phyloP scores from a whole-genome alignment of 1,140 invertebrate species.

The Sycophaga agraensis region DNA sequence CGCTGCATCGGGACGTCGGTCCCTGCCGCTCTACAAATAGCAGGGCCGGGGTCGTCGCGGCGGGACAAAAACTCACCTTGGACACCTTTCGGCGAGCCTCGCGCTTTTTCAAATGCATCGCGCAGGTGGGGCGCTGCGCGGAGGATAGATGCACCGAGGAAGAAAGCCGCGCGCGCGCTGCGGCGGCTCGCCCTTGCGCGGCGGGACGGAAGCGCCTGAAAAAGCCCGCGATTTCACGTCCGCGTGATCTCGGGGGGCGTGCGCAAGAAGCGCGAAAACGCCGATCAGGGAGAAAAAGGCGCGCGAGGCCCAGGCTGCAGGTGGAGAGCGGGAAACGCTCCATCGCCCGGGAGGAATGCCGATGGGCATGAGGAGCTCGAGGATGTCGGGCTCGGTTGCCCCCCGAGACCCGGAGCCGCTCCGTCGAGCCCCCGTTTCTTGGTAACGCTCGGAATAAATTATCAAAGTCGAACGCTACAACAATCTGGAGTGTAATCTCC shows the following conservation, averaged over 20 bases:
- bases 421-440: too few relatives aligned
- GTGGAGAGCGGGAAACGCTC: slow-evolving; percentile 12
- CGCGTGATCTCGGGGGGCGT: not conserved
- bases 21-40: too few relatives aligned
- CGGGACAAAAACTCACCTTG: too few relatives aligned
- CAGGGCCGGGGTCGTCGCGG: too few relatives aligned
- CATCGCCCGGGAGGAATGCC: slow-evolving; percentile 1
- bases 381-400: not conserved
- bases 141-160: not conserved
- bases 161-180: not conserved
- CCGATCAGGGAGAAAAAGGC: slow-evolving; percentile 13
- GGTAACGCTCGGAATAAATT: too few relatives aligned
- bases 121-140: not conserved
- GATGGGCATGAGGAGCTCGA: not conserved
- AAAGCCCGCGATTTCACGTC: slow-evolving; percentile 25
- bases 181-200: not conserved
- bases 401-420: too few relatives aligned
- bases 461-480: too few relatives aligned
- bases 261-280: slow-evolving; percentile 29
- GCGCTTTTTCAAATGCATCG: too few relatives aligned
- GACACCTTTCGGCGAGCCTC: too few relatives aligned
- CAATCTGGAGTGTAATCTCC: too few relatives aligned
- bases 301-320: not conserved
- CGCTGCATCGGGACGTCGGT: too few relatives aligned
- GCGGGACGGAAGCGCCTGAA: slow-evolving; percentile 3